phyloP scores from a whole-genome alignment of 2,888 invertebrate species.

The Frankliniella intonsa region DNA sequence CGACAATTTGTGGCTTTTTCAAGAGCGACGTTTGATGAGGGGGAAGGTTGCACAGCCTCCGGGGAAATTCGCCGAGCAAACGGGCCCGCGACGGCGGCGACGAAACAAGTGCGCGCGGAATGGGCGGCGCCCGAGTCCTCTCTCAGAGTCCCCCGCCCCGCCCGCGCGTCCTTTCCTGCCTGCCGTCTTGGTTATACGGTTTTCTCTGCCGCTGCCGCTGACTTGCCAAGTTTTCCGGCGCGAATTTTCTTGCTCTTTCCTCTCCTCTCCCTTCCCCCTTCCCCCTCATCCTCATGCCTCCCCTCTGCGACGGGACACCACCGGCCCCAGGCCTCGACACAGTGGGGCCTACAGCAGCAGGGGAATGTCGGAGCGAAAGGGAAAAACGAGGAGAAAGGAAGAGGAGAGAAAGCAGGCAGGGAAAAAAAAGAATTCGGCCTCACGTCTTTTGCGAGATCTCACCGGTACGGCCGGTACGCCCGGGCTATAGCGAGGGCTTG shows the following conservation, averaged over 20 bases:
- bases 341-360: not conserved
- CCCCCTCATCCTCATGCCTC: not conserved
- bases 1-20: not conserved
- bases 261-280: not conserved
- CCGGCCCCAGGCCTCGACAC: not conserved
- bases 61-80: constrained; percentile 9
- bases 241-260: not conserved
- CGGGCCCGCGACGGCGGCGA: not conserved
- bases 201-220: not conserved
- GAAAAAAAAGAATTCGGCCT: not conserved
- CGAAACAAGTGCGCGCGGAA: not conserved
- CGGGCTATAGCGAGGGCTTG: not conserved
- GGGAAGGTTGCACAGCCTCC: not conserved
- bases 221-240: not conserved
- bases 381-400: not conserved
- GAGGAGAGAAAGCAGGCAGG: not conserved
- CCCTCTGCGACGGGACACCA: not conserved
- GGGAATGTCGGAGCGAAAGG: not conserved
- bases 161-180: not conserved
- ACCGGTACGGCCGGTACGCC: not conserved
- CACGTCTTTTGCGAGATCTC: not conserved
- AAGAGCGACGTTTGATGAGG: constrained; percentile 11
- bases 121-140: not conserved
- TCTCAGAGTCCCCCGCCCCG: not conserved
- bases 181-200: not conserved